These are phyloP conservation scores for Euplagia quadripunctaria DNA, from an alignment of 2,888 invertebrate species.

Conservation along the genomic window DNA sequence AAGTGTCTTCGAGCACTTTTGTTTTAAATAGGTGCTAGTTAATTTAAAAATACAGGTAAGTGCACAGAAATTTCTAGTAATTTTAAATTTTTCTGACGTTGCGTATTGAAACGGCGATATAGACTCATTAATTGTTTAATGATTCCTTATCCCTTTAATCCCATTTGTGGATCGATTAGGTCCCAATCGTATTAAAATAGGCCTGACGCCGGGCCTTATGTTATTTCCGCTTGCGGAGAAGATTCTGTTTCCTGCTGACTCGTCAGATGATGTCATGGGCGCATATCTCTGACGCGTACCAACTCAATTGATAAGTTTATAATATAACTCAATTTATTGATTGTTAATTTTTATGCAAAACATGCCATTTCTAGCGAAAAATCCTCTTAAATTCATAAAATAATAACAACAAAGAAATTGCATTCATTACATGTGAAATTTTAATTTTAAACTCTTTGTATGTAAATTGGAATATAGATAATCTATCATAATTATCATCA, in stretches of 20 bases:
- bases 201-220: slow-evolving; percentile 27
- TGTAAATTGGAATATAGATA: not conserved
- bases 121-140: slow-evolving; percentile 10
- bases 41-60: slow-evolving; percentile 76
- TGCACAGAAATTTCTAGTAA: slow-evolving; percentile 28
- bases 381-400: not conserved
- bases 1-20: slow-evolving; percentile 73
- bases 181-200: slow-evolving; percentile 23
- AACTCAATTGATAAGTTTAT: not conserved
- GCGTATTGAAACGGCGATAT: slow-evolving; percentile 5
- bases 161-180: slow-evolving; percentile 15
- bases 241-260: slow-evolving; percentile 21
- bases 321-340: slow-evolving; percentile 26
- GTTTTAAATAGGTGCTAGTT: slow-evolving; percentile 70
- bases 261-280: slow-evolving; percentile 67
- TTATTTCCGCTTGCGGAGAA: slow-evolving; percentile 14
- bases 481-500: not conserved
- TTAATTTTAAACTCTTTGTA: not conserved
- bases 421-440: not conserved
- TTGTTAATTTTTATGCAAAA: slow-evolving; percentile 18
- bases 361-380: not conserved
- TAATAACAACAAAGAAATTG: not conserved
- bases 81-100: slow-evolving; percentile 11
- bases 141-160: slow-evolving; percentile 3
- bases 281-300: slow-evolving; percentile 53